Conservation (phyloP, 2,113 vertebrate species). For the Cynocephalus volans region DNA sequence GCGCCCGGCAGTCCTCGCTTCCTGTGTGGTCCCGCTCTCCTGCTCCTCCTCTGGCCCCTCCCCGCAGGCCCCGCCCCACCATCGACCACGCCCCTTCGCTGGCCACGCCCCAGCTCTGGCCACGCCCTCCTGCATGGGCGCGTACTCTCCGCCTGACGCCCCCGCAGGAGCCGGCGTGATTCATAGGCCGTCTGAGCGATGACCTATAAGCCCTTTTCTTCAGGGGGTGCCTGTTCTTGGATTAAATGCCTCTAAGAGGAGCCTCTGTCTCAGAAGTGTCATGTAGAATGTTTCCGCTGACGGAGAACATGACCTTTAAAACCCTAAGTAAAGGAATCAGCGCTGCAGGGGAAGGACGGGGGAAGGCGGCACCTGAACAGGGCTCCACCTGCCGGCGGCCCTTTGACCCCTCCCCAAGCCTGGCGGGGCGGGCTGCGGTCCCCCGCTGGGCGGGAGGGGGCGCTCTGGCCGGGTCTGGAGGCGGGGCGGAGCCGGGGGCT, state of each 20-base stretch:
- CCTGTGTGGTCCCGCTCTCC: too few species aligned
- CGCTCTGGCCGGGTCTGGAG: not conserved
- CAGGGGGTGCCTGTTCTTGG: slow-evolving; percentile 16
- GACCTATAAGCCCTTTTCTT: slow-evolving; percentile 66
- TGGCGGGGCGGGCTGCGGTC: not conserved
- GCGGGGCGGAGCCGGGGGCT: not conserved
- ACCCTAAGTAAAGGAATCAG: slow-evolving; percentile 23
- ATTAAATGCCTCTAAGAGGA: slow-evolving; percentile 67
- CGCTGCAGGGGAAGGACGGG: not conserved
- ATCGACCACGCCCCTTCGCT: rapidly evolving
- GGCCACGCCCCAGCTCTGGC: too few species aligned
- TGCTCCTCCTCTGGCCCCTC: too few species aligned
- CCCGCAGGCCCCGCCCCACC: not conserved
- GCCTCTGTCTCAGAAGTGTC: slow-evolving; percentile 53
- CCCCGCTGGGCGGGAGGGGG: not conserved
- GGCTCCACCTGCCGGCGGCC: not conserved
- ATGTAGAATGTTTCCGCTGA: slow-evolving; percentile 62
- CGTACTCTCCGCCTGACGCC: too few species aligned
- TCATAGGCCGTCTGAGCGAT: not conserved
- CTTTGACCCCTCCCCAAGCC: not conserved
- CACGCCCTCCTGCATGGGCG: rapidly evolving
- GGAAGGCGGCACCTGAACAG: not conserved
- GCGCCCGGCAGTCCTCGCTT: rapidly evolving
- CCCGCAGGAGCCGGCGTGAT: not conserved
- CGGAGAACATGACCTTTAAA: slow-evolving; percentile 82